These are phyloP conservation scores for Amazona guildingii DNA, from an alignment of 2,113 vertebrate genomes.

Conservation along the genomic window DNA sequence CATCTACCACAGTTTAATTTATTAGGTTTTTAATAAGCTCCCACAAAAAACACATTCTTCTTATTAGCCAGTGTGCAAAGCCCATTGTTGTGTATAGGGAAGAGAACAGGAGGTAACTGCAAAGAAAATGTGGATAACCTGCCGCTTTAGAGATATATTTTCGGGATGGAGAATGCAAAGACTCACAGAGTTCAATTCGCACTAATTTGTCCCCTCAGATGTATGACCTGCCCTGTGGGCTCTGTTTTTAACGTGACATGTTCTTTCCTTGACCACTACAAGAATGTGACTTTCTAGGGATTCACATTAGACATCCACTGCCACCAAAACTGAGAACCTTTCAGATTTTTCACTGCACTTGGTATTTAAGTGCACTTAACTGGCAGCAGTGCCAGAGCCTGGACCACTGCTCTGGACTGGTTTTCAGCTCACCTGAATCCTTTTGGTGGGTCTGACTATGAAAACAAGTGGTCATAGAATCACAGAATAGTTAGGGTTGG, in stretches of 20 bases:
- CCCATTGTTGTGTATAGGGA: not conserved
- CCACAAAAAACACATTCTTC: not conserved
- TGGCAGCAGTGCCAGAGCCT: not conserved
- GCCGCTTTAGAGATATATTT: not conserved
- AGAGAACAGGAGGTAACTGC: not conserved
- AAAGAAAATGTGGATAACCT: not conserved
- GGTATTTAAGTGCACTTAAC: not conserved
- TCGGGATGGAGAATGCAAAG: not conserved
- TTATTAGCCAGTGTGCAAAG: not conserved
- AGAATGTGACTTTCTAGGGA: not conserved
- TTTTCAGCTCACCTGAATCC: not conserved
- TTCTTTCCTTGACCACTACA: not conserved
- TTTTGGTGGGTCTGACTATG: not conserved
- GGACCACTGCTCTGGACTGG: not conserved
- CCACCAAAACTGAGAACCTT: not conserved
- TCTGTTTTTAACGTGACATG: not conserved
- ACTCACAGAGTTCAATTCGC: not conserved
- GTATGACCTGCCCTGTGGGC: rapidly evolving
- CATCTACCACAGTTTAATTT: not conserved
- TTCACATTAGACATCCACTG: not conserved
- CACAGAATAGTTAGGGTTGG: not conserved
- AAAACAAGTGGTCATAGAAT: not conserved
- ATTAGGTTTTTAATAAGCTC: not conserved
- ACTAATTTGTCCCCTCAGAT: not conserved
- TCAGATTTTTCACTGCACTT: not conserved